These are phyloP conservation scores for Copidosoma floridanum DNA, from an alignment of 1,140 invertebrate species.

Conservation along the genomic window DNA sequence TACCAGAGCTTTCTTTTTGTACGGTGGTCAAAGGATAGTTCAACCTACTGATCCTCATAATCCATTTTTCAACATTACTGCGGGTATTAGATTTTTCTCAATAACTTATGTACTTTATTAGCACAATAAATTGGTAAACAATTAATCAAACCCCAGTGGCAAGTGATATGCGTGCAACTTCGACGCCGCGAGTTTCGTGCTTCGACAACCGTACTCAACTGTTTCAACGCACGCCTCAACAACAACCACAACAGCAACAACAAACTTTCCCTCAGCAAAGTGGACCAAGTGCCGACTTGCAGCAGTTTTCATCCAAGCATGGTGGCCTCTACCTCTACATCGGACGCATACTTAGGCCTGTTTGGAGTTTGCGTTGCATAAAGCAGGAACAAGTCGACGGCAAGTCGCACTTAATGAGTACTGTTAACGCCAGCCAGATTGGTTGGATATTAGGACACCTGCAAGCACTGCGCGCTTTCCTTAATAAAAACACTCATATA, in stretches of 20 bases:
- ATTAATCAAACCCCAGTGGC: background rate
- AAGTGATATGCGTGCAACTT: slow-evolving; percentile 45
- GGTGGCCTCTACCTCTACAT: slow-evolving; percentile 91
- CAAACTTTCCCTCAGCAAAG: slow-evolving; percentile 15
- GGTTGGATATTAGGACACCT: slow-evolving; percentile 63
- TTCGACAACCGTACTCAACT: slow-evolving; percentile 36
- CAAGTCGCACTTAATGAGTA: slow-evolving; percentile 60
- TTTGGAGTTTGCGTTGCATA: slow-evolving; percentile 76
- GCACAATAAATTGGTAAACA: no score
- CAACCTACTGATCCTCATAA: slow-evolving; percentile 34
- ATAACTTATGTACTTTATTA: no score
- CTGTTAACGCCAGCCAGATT: slow-evolving; percentile 60
- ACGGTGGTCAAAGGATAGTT: slow-evolving; percentile 71
- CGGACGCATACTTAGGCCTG: slow-evolving; percentile 77
- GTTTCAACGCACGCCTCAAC: slow-evolving; percentile 29
- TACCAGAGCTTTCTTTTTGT: slow-evolving; percentile 87
- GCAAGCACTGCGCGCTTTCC: slow-evolving; percentile 63
- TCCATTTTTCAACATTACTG: slow-evolving; percentile 30
- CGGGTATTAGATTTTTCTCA: no score
- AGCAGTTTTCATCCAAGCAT: slow-evolving; percentile 82
- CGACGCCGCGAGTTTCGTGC: slow-evolving; percentile 42
- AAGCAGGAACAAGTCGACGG: slow-evolving; percentile 62
- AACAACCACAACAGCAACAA: slow-evolving; percentile 16
- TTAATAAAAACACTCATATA: slow-evolving; percentile 64
- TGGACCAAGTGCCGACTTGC: slow-evolving; percentile 48